Conservation (phyloP, 2,888 invertebrate species). For the Priocnemis perturbator region DNA sequence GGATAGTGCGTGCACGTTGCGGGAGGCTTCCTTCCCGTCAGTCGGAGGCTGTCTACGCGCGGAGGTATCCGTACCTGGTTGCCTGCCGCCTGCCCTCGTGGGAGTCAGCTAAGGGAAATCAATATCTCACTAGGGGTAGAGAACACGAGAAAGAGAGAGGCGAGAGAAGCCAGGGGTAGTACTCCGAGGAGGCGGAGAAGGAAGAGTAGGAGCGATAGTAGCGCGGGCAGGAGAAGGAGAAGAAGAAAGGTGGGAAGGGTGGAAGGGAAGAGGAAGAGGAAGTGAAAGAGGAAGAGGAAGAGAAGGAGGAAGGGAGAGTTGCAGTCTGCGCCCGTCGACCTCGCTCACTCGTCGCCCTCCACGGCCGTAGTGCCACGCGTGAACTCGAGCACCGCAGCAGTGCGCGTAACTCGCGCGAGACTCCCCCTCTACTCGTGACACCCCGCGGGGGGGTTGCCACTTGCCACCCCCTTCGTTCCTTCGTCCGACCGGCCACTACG, state of each 20-base stretch:
- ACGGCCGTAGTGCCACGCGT: conserved; percentile 56
- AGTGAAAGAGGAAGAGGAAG: conserved; percentile 12
- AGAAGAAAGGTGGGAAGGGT: conserved; percentile 28
- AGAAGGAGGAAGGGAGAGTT: conserved; percentile 24
- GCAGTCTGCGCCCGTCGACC: conserved; percentile 51
- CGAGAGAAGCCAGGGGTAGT: conserved; percentile 32
- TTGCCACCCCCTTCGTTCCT: conserved; percentile 17
- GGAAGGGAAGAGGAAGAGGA: conserved; percentile 28
- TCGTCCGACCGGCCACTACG: conserved; percentile 13
- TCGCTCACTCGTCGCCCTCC: conserved; percentile 44
- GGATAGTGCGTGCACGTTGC: conserved; percentile 26
- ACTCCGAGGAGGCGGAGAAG: conserved; percentile 31
- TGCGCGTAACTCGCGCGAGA: conserved; percentile 48
- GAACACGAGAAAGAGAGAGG: conserved; percentile 59
- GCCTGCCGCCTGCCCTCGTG: conserved; percentile 70
- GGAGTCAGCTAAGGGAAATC: conserved; percentile 75
- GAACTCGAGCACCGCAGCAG: conserved; percentile 52
- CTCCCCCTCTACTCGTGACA: neutral
- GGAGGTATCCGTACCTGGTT: conserved; percentile 61
- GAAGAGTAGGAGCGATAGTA: conserved; percentile 16
- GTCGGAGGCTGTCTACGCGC: conserved; percentile 63
- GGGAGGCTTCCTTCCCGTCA: conserved; percentile 52
- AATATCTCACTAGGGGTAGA: conserved; percentile 74
- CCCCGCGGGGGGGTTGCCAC: neutral
- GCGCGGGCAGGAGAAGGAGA: conserved; percentile 30